These are phyloP conservation scores for Homalodisca vitripennis DNA, from an alignment of 1,140 invertebrate species.

Conservation along the genomic window DNA sequence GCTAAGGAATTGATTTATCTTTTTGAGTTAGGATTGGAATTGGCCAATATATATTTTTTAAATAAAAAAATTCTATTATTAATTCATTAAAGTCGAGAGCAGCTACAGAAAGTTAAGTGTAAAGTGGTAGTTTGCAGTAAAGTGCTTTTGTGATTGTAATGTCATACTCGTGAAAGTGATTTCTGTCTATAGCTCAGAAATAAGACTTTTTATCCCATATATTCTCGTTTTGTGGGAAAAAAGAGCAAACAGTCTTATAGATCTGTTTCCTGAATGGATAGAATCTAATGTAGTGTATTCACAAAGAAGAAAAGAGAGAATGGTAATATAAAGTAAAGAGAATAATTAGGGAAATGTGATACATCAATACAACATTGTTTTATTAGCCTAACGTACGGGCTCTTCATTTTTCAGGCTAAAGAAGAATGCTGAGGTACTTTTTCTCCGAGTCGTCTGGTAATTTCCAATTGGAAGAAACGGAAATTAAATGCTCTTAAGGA, in stretches of 20 bases:
- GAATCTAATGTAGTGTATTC: not conserved
- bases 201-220: not conserved
- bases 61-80: no score
- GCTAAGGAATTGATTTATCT: no score
- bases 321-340: not conserved
- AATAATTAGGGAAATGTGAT: not conserved
- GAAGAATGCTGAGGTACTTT: conserved; percentile 91
- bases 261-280: not conserved
- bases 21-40: no score
- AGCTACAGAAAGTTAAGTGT: no score
- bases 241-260: not conserved
- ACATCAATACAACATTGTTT: conserved; percentile 4
- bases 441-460: conserved; percentile 82
- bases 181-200: not conserved
- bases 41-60: no score
- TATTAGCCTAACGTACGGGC: no score
- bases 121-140: no score
- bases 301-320: not conserved
- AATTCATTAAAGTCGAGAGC: no score
- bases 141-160: no score
- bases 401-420: conserved; percentile 63
- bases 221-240: not conserved
- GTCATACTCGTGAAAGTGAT: no score
- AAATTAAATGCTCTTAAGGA: conserved; percentile 88
- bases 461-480: conserved; percentile 88